Percentiles rank a stretch among this genome's conserved stretches.
Evolutionary conservation across 2,113 vertebrate species (phyloP).

Genomic region (Hystrix brachyura): DNA sequence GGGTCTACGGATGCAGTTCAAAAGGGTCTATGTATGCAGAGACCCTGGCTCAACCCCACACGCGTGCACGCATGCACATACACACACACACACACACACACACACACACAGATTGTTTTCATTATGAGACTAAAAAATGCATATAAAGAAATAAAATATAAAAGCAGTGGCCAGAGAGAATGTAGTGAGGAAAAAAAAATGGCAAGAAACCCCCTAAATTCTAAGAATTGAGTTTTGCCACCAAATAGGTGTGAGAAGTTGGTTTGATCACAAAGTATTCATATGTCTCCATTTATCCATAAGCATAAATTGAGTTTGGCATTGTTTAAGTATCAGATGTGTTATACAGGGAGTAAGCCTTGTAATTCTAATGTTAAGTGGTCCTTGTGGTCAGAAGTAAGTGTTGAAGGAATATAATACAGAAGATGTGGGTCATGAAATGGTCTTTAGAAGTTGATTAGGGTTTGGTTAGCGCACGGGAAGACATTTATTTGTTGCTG

Average conservation of each 20-base stretch:
- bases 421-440: neutral
- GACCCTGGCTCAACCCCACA: neutral
- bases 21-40: neutral
- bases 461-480: constrained; percentile 15
- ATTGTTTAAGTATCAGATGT: neutral
- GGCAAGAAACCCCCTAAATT: neutral
- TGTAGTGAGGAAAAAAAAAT: neutral
- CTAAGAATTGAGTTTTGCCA: neutral
- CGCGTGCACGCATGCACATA: too few relatives aligned
- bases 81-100: neutral
- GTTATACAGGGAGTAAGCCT: neutral
- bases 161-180: neutral
- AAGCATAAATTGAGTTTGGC: neutral
- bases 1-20: neutral
- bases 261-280: constrained; percentile 39
- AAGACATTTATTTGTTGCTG: constrained; percentile 44
- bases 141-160: constrained; percentile 7
- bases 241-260: neutral
- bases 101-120: neutral
- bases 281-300: neutral
- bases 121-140: neutral
- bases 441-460: constrained; percentile 31
- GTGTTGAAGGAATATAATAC: neutral
- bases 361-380: neutral
- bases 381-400: neutral